These are phyloP conservation scores for Tapirus terrestris DNA, from an alignment of 2,113 vertebrate species.

Conservation along the genomic window DNA sequence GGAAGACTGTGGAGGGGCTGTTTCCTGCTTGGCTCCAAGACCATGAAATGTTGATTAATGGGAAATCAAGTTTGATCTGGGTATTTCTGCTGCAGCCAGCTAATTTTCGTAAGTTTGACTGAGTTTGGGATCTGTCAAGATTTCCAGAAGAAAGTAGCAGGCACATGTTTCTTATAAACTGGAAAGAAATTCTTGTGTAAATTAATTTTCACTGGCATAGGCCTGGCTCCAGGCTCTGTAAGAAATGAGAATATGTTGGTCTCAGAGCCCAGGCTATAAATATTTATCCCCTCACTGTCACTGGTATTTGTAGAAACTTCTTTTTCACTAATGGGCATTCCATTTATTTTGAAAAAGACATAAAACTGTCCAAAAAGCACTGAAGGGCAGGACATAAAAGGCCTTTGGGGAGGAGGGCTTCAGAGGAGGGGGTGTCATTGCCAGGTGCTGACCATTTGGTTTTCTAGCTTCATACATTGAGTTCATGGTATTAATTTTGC, in stretches of 20 bases:
- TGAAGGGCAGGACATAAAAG: not conserved
- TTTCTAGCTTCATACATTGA: not conserved
- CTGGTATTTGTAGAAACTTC: slow-evolving; percentile 46
- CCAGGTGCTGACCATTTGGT: not conserved
- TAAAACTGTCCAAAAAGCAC: slow-evolving; percentile 39
- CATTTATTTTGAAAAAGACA: slow-evolving; percentile 63
- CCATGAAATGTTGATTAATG: slow-evolving; percentile 46
- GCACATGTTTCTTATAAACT: slow-evolving; percentile 71
- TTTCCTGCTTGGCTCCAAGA: not conserved
- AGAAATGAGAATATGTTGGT: slow-evolving; percentile 59
- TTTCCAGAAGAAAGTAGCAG: slow-evolving; percentile 51
- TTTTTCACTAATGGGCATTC: slow-evolving; percentile 29
- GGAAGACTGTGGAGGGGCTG: not conserved
- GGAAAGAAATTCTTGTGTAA: slow-evolving; percentile 59
- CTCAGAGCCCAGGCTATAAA: slow-evolving; percentile 31
- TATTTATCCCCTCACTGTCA: slow-evolving; percentile 48
- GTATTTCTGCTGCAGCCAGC: not conserved
- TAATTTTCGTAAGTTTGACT: slow-evolving; percentile 54
- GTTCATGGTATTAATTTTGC: not conserved
- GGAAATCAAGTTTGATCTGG: slow-evolving; percentile 38
- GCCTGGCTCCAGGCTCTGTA: slow-evolving; percentile 5
- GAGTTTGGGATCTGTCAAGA: slow-evolving; percentile 48
- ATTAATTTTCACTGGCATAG: slow-evolving; percentile 51
- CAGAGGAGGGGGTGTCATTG: not conserved
- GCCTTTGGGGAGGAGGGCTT: not conserved